A percentile compares a stretch with the other conserved stretches of the same genome.
phyloP scores from a whole-genome alignment of 2,113 vertebrate genomes.

The Galeopterus variegatus region DNA sequence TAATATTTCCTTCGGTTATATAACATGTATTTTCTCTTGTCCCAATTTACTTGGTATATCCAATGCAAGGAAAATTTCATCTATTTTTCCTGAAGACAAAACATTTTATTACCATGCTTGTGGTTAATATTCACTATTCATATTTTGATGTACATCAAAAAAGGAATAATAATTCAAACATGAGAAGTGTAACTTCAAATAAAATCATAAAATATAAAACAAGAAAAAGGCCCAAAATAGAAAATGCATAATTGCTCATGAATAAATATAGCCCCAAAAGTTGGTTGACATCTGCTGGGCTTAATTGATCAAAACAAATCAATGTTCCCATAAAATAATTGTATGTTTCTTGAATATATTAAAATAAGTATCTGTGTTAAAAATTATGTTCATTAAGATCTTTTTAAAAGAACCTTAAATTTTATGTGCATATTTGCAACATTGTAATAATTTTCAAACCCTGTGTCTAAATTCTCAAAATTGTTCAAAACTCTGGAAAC shows the following conservation, averaged over 20 bases:
- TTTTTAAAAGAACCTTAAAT: slow-evolving; percentile 13
- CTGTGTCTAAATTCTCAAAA: not conserved
- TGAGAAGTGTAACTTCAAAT: slow-evolving; percentile 12
- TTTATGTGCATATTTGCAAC: not conserved
- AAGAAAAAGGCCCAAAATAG: not conserved
- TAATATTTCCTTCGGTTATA: not conserved
- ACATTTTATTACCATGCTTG: not conserved
- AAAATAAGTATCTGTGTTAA: not conserved
- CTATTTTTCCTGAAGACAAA: not conserved
- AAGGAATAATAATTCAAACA: not conserved
- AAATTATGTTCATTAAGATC: not conserved
- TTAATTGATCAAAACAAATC: slow-evolving; percentile 55
- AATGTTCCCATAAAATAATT: not conserved
- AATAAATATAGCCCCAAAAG: slow-evolving; percentile 26
- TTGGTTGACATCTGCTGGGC: not conserved
- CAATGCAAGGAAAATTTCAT: not conserved
- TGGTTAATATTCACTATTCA: slow-evolving; percentile 7
- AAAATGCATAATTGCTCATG: slow-evolving; percentile 40
- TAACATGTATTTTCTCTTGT: not conserved
- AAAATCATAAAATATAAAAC: slow-evolving; percentile 1
- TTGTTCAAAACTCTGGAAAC: not conserved
- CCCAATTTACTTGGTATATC: not conserved
- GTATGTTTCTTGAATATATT: slow-evolving; percentile 5
- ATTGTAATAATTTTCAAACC: not conserved
- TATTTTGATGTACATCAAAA: not conserved